Base-by-base conservation (phyloP, 1,140 invertebrate genomes). In the Metaphire vulgaris region DNA sequence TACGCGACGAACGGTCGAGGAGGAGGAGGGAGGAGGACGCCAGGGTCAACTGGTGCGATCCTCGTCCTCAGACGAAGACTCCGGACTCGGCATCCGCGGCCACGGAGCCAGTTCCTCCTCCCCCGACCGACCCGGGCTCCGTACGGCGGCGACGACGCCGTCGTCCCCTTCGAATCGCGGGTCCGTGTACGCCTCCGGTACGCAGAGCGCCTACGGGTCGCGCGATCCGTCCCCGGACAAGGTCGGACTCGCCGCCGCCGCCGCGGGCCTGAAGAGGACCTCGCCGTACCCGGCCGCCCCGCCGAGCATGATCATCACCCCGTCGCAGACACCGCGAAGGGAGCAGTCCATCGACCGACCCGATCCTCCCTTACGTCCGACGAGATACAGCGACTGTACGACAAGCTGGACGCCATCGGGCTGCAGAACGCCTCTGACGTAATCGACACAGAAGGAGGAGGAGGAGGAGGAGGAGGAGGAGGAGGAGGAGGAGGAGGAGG, bases 241-340 rank as follows among this genome's bases (percentile, higher is more conserved):
- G 6, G 34, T 29, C 16, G 29, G 34, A 16, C 41, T n/a, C 21
- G 41, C 6, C 6, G 41, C 21, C 21, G 41, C 6, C 6, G 41
- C 6, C 6, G 6, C 21, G 41, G 41, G 41, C 6, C 6, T 56
- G 41, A 6, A 21, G 21, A 33, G 72, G 41, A 28, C 14, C 29
- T 67, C 75, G 14, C 70, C 75, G 26, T 75, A 74, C 64, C 76
- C 76, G 1, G 65, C 21, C 30, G 76, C 76, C 1, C 76, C 76
- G 2, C 76, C 76, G 21, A 77, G 72, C 68, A 77, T 77, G 76
- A 77, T 77, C 76, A 77, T 77, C 72, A 77, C 76, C 2, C 76
- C 76, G 21, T 75, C 72, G 21, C 72, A 75, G 1, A 77, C 76
- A 28, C 76, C 76, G 29, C 28, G 65, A 1, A 65, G 76, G 31